These are phyloP conservation scores for Eudyptes chrysolophus DNA, from an alignment of 2,113 vertebrate species.

Conservation along the genomic window DNA sequence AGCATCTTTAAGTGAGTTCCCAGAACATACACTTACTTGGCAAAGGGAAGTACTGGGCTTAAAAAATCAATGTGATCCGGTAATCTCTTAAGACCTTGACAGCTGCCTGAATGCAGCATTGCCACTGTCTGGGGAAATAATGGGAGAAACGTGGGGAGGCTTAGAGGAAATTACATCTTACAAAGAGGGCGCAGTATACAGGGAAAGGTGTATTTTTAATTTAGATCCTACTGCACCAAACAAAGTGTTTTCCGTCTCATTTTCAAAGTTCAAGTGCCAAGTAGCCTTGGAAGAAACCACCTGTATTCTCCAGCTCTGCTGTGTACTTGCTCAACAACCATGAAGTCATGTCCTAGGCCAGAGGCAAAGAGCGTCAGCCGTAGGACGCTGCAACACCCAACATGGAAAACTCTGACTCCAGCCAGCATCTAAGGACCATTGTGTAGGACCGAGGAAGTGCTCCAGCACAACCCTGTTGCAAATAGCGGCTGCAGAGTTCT, in stretches of 20 bases:
- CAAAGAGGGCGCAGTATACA: neutral
- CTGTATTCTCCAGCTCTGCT: neutral
- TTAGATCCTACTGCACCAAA: neutral
- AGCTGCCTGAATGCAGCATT: neutral
- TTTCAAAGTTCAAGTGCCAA: neutral
- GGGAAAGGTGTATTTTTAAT: neutral
- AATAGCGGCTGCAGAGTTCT: neutral
- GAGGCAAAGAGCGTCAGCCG: neutral
- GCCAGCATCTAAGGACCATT: neutral
- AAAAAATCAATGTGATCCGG: neutral
- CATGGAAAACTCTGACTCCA: neutral
- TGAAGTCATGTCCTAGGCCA: neutral
- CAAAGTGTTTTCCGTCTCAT: neutral
- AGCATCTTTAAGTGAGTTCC: neutral
- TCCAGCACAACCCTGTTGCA: neutral
- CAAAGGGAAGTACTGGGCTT: neutral
- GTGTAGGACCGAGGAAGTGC: neutral
- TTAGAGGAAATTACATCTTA: neutral
- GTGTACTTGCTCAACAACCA: neutral
- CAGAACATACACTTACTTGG: neutral
- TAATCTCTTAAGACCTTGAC: neutral
- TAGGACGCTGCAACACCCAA: neutral
- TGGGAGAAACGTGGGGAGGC: neutral
- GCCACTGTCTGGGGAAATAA: neutral
- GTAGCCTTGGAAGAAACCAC: neutral